Percentiles rank a stretch among this genome's conserved stretches.
phyloP scores from a whole-genome alignment of 2,888 invertebrate species.

The Silvanus unidentatus region DNA sequence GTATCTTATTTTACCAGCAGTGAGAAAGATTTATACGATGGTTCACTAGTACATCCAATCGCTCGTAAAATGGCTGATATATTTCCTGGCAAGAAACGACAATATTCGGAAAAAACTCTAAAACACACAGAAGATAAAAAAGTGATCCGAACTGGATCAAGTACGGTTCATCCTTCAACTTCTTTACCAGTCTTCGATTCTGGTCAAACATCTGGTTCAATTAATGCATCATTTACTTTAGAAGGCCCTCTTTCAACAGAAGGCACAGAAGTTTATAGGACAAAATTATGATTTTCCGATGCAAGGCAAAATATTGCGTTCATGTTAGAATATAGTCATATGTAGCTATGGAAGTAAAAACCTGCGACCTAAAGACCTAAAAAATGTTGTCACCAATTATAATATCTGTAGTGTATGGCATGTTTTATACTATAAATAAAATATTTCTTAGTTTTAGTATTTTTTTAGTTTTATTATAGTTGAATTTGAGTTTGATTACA shows the following conservation, averaged over 20 bases:
- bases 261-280: slow-evolving; percentile 33
- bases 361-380: too few relatives aligned
- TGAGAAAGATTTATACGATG: slow-evolving; percentile 58
- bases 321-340: too few relatives aligned
- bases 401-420: too few relatives aligned
- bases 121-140: slow-evolving; percentile 19
- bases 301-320: too few relatives aligned
- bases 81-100: slow-evolving; percentile 56
- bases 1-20: slow-evolving; percentile 61
- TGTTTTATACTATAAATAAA: too few relatives aligned
- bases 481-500: too few relatives aligned
- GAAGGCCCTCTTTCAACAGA: slow-evolving; percentile 27
- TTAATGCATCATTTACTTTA: slow-evolving; percentile 26
- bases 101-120: slow-evolving; percentile 41
- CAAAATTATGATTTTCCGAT: slow-evolving; percentile 35
- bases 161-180: slow-evolving; percentile 11
- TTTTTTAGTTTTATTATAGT: too few relatives aligned
- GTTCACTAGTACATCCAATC: slow-evolving; percentile 60
- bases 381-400: too few relatives aligned
- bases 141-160: slow-evolving; percentile 11
- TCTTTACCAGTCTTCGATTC: slow-evolving; percentile 11
- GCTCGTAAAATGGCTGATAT: slow-evolving; percentile 54
- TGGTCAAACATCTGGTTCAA: slow-evolving; percentile 17
- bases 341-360: too few relatives aligned
- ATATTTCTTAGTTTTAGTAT: too few relatives aligned